Conservation (phyloP, 2,888 invertebrate genomes). For the Yponomeuta evonymella region DNA sequence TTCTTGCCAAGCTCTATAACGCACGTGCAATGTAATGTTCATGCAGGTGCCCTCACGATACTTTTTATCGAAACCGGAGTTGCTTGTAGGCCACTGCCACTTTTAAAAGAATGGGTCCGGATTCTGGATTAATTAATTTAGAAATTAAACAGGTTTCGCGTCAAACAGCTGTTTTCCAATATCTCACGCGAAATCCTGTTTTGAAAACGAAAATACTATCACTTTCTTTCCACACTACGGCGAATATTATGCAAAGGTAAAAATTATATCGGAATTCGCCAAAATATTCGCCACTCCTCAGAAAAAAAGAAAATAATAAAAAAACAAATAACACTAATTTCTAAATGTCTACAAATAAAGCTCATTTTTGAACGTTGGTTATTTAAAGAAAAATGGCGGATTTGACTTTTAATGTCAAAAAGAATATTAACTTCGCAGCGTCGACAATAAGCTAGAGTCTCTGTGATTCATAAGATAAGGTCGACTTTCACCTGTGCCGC, state of each 20-base stretch:
- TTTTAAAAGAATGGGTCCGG: neutral
- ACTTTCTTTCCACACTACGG: neutral
- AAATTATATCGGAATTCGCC: neutral
- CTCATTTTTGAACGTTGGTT: neutral
- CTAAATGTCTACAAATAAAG: neutral
- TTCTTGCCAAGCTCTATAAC: no score
- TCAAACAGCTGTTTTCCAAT: neutral
- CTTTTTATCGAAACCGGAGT: neutral
- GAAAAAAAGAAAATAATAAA: neutral
- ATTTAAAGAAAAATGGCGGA: constrained; percentile 1
- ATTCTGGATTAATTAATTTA: neutral
- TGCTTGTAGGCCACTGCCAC: neutral
- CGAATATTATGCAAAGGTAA: neutral
- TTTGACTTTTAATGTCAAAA: constrained; percentile 3
- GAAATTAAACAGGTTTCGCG: neutral
- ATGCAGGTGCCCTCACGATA: no score
- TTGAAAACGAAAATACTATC: neutral
- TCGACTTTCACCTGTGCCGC: neutral
- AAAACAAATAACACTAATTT: neutral
- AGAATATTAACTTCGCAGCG: neutral
- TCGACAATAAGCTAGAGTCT: neutral
- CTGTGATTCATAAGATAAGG: neutral
- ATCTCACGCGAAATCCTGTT: constrained; percentile 1
- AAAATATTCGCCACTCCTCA: neutral
- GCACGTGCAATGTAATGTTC: no score